Base-by-base conservation (phyloP, 2,797 vertebrate species). In the Menidia menidia region DNA sequence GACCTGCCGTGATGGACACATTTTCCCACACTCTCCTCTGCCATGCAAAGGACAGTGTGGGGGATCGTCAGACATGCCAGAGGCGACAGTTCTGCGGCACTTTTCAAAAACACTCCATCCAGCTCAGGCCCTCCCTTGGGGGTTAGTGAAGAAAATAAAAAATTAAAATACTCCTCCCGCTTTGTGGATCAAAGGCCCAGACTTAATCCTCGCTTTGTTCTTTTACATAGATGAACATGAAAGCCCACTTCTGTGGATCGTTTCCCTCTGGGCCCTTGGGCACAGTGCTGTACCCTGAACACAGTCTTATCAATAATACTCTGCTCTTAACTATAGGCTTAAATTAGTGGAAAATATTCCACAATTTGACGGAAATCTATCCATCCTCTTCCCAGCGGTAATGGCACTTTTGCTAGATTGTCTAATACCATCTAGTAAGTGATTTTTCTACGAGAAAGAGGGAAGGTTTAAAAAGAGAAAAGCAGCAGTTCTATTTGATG, bases 401-500 rank as follows among this genome's bases (percentile, higher is more conserved):
- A 93, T 94, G 94, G 92, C 92, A 93, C 91, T 93, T 93, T 94
- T 93, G 93, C 92, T 81, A 94, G 90, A 91, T 94, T 90, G 89
- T 94, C 94, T 96, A 96, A 96, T 96, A 95, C 93, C 92, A 90
- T 95, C 95, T 95, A 94, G 96, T 94, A 95, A 96, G 94, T 94
- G 94, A 93, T 95, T 96, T 96, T 96, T 96, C 83, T 90, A 86
- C 71, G 71, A 72, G 81, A 82, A 78, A 83, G 85, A 85, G 84
- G 68, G 76, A 78, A 60, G 73, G 72, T 73, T 85, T 85, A 75
- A 83, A 89, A 86, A 94, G 94, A 95, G 95, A 94, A 94, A 95
- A 93, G 88, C 92, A 94, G 94, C 77, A 58, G 90, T 95, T 96
- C 94, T 96, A 97, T 97, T 98, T 97, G 97, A 97, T 97, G 97